Percentiles rank a stretch among this genome's conserved stretches.
Conservation (phyloP, 2,113 vertebrate species). For the Anguilla japonica region DNA sequence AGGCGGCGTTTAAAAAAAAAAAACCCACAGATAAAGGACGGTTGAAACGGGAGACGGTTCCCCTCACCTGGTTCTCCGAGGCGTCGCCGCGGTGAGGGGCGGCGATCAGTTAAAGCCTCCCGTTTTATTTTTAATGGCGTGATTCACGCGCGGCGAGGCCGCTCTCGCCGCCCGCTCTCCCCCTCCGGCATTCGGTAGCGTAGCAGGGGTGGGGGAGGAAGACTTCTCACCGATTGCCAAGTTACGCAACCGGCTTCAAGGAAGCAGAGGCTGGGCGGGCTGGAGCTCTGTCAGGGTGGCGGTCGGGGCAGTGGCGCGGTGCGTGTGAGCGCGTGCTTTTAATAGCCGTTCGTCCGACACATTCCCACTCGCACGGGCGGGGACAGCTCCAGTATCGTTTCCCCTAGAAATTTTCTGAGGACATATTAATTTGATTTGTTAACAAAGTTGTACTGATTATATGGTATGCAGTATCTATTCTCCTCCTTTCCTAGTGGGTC, state of each 20-base stretch:
- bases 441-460: too few species aligned
- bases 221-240: slow-evolving; percentile 58
- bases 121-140: slow-evolving; percentile 36
- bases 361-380: not conserved
- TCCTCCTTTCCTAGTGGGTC: too few species aligned
- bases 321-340: not conserved
- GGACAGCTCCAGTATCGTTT: too few species aligned
- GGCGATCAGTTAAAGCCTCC: slow-evolving; percentile 26
- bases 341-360: not conserved
- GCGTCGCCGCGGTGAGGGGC: too few species aligned
- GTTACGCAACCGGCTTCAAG: slow-evolving; percentile 69
- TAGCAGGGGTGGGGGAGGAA: slow-evolving; percentile 64
- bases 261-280: slow-evolving; percentile 42
- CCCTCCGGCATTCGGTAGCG: slow-evolving; percentile 41
- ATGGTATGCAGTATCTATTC: too few species aligned
- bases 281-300: not conserved
- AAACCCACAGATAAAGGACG: not conserved
- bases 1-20: too few species aligned
- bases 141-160: slow-evolving; percentile 50
- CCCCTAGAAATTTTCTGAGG: too few species aligned
- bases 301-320: not conserved
- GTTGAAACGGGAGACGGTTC: not conserved
- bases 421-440: too few species aligned
- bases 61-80: not conserved
- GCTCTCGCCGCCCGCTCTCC: slow-evolving; percentile 52